phyloP scores from a whole-genome alignment of 2,113 vertebrate genomes.

The Microtus montanus region DNA sequence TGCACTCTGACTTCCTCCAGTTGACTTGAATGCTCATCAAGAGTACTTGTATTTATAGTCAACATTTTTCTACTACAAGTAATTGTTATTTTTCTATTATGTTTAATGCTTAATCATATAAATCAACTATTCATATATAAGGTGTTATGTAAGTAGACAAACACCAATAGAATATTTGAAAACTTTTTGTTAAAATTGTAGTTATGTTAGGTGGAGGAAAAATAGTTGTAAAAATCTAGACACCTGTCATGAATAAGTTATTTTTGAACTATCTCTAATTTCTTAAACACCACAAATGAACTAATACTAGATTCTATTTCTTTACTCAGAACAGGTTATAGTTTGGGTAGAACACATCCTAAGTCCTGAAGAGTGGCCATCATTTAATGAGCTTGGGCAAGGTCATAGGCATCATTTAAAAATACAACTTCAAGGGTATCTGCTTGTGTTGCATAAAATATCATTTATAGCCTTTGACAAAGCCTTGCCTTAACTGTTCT shows the following conservation, averaged over 20 bases:
- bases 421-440: not conserved
- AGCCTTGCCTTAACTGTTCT: not conserved
- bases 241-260: not conserved
- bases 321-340: not conserved
- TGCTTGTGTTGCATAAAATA: slow-evolving; percentile 2
- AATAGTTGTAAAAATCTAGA: not conserved
- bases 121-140: not conserved
- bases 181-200: slow-evolving; percentile 1
- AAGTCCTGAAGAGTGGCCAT: not conserved
- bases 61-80: not conserved
- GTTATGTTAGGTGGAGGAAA: not conserved
- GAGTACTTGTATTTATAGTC: not conserved
- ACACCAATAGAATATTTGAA: slow-evolving; percentile 6
- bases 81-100: slow-evolving; percentile 19
- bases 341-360: not conserved
- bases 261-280: not conserved
- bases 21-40: not conserved
- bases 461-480: not conserved
- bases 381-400: not conserved
- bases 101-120: not conserved
- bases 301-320: not conserved
- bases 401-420: not conserved
- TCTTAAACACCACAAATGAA: not conserved
- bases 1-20: fast-evolving
- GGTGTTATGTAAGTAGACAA: not conserved